Conservation (phyloP, 1,140 invertebrate genomes). For the Drosophila sp. region DNA sequence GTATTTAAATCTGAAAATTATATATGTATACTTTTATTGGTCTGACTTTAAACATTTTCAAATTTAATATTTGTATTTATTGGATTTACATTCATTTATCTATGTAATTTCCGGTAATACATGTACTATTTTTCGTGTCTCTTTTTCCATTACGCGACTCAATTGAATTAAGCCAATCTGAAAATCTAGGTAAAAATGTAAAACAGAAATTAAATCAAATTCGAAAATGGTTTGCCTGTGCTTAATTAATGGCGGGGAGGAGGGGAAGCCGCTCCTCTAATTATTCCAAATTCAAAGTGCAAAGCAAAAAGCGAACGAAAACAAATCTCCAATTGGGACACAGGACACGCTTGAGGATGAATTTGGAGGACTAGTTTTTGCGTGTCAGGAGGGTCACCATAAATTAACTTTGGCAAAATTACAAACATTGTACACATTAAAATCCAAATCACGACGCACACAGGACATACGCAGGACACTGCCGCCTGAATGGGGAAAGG, state of each 20-base stretch:
- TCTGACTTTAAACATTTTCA: not conserved
- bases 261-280: conserved; percentile 36
- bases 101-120: conserved; percentile 54
- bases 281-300: conserved; percentile 56
- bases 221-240: conserved; percentile 29
- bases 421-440: conserved; percentile 76
- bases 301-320: conserved; percentile 34
- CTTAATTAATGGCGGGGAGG: conserved; percentile 44
- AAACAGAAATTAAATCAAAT: conserved; percentile 31
- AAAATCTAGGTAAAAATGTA: not conserved
- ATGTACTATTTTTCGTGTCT: conserved; percentile 30
- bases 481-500: conserved; percentile 60
- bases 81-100: conserved; percentile 45
- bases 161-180: conserved; percentile 26
- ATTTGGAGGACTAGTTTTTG: conserved; percentile 10
- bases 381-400: conserved; percentile 51
- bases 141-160: conserved; percentile 24
- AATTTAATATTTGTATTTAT: conserved; percentile 26
- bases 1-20: conserved; percentile 15
- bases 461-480: conserved; percentile 22
- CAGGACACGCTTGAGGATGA: conserved; percentile 26
- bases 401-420: conserved; percentile 80
- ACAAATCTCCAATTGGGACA: conserved; percentile 40
- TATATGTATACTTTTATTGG: not conserved
- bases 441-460: conserved; percentile 68